These are phyloP conservation scores for Philantomba maxwellii DNA, from an alignment of 2,113 vertebrate genomes.

Conservation along the genomic window DNA sequence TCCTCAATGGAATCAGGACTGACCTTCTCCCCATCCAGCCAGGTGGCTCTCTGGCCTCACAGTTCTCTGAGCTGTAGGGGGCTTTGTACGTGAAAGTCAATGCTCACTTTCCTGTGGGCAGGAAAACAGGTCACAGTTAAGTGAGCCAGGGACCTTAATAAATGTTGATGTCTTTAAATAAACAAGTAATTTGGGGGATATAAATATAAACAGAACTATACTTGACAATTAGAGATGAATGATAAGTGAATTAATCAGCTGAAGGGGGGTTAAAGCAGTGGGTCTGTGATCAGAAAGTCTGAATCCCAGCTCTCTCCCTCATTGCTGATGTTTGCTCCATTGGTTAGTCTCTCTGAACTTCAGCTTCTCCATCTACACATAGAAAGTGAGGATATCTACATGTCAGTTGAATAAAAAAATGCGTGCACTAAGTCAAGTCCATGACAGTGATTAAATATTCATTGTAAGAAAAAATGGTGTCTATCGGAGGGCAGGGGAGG, in stretches of 20 bases:
- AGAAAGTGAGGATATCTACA: neutral
- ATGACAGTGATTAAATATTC: neutral
- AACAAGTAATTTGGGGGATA: neutral
- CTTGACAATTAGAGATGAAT: neutral
- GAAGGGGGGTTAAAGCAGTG: neutral
- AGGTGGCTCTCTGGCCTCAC: neutral
- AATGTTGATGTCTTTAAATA: slow-evolving; percentile 1
- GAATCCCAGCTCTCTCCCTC: neutral
- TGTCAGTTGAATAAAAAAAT: neutral
- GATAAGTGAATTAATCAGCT: neutral
- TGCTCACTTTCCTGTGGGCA: neutral
- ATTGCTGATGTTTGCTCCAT: neutral
- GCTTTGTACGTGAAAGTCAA: neutral
- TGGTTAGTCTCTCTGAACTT: neutral
- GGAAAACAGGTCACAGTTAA: neutral
- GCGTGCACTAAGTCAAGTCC: too few species aligned
- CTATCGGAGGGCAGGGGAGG: neutral
- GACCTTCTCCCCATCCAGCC: neutral
- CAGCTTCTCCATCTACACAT: neutral
- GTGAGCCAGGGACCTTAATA: neutral
- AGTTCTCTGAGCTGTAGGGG: neutral
- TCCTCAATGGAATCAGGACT: accelerated
- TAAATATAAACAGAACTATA: neutral
- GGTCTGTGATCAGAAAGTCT: neutral
- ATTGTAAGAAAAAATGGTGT: neutral